Evolutionary conservation across 2,113 vertebrate species (phyloP).

Genomic region (Osmerus mordax): DNA sequence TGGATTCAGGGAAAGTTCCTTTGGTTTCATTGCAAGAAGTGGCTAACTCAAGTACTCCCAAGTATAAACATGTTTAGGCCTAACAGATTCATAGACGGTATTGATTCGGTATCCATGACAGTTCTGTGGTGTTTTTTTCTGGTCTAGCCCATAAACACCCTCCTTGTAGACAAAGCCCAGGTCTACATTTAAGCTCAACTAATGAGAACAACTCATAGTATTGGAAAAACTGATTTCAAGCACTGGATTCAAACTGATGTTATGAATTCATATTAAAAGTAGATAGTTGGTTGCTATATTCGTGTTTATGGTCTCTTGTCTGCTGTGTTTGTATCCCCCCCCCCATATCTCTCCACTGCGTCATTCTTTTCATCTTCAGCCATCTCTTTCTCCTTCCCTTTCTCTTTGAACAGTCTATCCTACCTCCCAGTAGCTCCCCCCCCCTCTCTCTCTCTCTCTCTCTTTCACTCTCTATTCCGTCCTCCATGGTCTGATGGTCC

Average conservation of each 20-base stretch:
- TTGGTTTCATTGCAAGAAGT: no score
- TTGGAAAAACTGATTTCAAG: neutral
- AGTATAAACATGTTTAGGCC: neutral
- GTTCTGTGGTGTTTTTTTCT: neutral
- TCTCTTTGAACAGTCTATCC: no score
- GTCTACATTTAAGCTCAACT: no score
- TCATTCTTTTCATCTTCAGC: constrained; percentile 2
- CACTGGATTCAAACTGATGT: neutral
- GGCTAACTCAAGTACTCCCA: no score
- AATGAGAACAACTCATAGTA: no score
- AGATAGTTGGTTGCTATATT: neutral
- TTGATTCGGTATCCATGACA: neutral
- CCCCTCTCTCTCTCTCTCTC: constrained; percentile 13
- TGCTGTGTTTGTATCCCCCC: neutral
- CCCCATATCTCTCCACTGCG: neutral
- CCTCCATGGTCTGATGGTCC: constrained; percentile 84
- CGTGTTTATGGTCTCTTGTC: neutral
- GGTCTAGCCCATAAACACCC: neutral
- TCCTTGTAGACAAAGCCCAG: no score
- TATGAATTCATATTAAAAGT: neutral
- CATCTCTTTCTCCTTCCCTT: neutral
- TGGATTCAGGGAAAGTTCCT: no score
- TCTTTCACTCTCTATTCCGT: constrained; percentile 31
- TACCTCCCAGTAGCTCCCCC: neutral
- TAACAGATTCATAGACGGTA: neutral